phyloP scores from a whole-genome alignment of 2,797 vertebrate genomes.

The Pseudochirops cupreus region DNA sequence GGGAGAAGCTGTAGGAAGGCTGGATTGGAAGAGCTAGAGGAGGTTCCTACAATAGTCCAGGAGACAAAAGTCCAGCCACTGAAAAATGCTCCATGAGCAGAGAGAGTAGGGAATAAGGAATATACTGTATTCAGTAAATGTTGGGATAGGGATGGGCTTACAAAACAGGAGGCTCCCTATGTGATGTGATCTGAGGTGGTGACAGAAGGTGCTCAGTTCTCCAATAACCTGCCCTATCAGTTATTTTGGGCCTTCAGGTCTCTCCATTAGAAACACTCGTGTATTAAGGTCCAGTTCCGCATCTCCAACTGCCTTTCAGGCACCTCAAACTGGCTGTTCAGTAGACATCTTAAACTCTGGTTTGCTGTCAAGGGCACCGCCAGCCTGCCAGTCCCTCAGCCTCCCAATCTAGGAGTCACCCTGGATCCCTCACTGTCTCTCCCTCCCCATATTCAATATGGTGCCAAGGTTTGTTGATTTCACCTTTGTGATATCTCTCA shows the following conservation, averaged over 20 bases:
- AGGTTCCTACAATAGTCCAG: not conserved
- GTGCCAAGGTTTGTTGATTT: not conserved
- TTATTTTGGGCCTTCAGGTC: not conserved
- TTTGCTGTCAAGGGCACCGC: not conserved
- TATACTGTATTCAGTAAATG: not conserved
- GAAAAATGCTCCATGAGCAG: not conserved
- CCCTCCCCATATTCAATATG: not conserved
- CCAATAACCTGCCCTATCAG: not conserved
- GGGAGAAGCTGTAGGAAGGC: not conserved
- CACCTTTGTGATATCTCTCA: not conserved
- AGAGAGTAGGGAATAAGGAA: not conserved
- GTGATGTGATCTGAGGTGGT: not conserved
- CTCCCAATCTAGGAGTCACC: too few relatives aligned
- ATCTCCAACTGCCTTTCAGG: not conserved
- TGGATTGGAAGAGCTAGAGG: not conserved
- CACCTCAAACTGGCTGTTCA: not conserved
- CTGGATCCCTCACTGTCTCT: not conserved
- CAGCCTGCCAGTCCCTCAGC: not conserved
- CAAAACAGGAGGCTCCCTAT: not conserved
- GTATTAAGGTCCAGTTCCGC: not conserved
- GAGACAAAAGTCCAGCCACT: not conserved
- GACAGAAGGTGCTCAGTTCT: not conserved
- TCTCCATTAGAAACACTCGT: not conserved
- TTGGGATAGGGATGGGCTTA: not conserved
- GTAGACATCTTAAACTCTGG: not conserved